Evolutionary conservation across 2,113 vertebrate genomes (phyloP), one percentile per base, ranked within the genome.

Genomic region (Ceyx cyanopectus): DNA sequence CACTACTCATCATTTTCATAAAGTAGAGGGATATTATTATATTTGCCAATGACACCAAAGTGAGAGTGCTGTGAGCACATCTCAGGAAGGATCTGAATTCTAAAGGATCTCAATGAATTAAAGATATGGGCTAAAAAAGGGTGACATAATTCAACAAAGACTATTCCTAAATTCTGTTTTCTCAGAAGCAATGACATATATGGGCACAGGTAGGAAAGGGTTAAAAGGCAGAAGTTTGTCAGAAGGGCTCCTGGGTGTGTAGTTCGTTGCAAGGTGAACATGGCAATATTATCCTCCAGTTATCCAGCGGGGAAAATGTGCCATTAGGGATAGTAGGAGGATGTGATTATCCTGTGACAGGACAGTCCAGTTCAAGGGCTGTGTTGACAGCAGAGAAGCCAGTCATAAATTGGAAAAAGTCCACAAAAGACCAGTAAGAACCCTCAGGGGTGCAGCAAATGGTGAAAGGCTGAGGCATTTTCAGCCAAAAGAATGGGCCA

Each of bases 181-280:
- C 41, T 69, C 24, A 58, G 56, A 80, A 83, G 10, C 0, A 5
- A 6, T 48, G 9, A 85, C 58, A 37, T n/a, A 12, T 37, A n/a
- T n/a, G 21, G 26, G 10, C n/a, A 54, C 2, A 58, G 13, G 6
- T 10, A 15, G 10, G 7, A 20, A 75, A 75, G 24, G 15, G 24
- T 45, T 60, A 72, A 61, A 23, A 9, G 3, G 12, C 27, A 56
- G 22, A 5, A 61, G 2, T 75, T 48, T 40, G 53, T 8, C 45
- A 74, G 45, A 79, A 61, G 65, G 13, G 3, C 6, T 41, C 58
- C 26, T 62, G 15, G 6, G 0, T 26, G 0, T 30, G 22, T 68
- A 53, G 16, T 46, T 48, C 18, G 5, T 60, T 89, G 45, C 19
- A 60, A 67, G 26, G 20, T 48, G 32, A 78, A 17, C 3, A 8